phyloP scores from a whole-genome alignment of 2,888 invertebrate species.

The Philhelius pedissequus region DNA sequence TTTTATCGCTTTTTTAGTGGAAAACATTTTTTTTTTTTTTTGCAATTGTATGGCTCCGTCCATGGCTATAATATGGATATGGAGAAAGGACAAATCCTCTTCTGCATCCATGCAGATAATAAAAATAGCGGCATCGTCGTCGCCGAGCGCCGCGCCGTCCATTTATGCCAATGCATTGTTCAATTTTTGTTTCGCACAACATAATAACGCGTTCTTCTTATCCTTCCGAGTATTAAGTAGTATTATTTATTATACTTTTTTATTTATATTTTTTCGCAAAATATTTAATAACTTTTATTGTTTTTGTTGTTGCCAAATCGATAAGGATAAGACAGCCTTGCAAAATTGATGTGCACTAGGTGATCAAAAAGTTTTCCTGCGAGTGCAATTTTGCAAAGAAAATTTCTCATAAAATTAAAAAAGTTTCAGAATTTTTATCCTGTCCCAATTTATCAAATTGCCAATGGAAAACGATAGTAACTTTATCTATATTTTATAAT shows the following conservation, averaged over 20 bases:
- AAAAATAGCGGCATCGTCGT: neutral
- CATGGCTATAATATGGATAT: neutral
- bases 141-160: neutral
- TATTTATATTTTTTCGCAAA: neutral
- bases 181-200: conserved; percentile 43
- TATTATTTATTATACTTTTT: conserved; percentile 12
- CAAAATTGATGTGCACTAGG: conserved; percentile 1
- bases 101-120: neutral
- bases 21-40: conserved; percentile 17
- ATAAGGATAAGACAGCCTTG: neutral
- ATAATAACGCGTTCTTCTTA: neutral
- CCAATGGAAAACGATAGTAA: neutral
- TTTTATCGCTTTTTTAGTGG: conserved; percentile 5
- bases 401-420: conserved; percentile 2
- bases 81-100: neutral
- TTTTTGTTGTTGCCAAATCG: neutral
- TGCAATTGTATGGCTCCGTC: conserved; percentile 1
- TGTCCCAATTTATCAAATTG: conserved; percentile 6
- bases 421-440: neutral
- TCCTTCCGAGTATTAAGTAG: conserved; percentile 24
- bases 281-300: neutral
- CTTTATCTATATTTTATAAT: neutral
- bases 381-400: conserved; percentile 10
- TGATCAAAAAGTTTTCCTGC: conserved; percentile 16
- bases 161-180: conserved; percentile 47